Conservation (phyloP, 1,140 invertebrate species). For the Dendroctonus valens region DNA sequence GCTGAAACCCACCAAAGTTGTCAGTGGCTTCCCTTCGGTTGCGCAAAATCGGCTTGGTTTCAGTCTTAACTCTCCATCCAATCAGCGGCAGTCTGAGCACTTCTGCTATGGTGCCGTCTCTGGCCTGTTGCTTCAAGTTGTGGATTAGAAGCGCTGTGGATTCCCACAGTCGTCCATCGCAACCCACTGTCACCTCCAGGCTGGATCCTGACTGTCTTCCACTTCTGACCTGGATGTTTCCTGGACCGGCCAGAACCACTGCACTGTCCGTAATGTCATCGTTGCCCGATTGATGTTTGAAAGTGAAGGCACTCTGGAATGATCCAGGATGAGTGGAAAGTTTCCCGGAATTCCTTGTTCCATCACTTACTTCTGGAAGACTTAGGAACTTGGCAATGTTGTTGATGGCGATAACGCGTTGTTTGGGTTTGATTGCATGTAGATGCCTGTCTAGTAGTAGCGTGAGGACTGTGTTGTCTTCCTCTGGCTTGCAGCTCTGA, state of each 20-base stretch:
- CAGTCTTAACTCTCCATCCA: conserved; percentile 59
- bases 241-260: conserved; percentile 60
- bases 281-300: conserved; percentile 46
- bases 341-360: background rate
- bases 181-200: conserved; percentile 59
- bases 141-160: conserved; percentile 55
- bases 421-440: conserved; percentile 53
- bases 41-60: conserved; percentile 40
- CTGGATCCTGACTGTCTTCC: conserved; percentile 52
- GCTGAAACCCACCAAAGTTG: conserved; percentile 32
- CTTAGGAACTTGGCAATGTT: conserved; percentile 57
- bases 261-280: conserved; percentile 48
- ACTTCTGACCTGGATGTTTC: conserved; percentile 55
- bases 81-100: conserved; percentile 60
- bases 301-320: conserved; percentile 53
- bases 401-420: conserved; percentile 54
- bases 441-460: conserved; percentile 54
- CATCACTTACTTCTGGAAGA: conserved; percentile 54
- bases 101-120: conserved; percentile 60
- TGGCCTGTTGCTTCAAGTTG: conserved; percentile 58
- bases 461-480: conserved; percentile 49
- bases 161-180: conserved; percentile 59
- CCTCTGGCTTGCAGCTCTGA: conserved; percentile 39
- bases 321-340: background rate
- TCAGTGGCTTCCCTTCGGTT: conserved; percentile 40